Base-by-base conservation (phyloP, 2,113 vertebrate species). In the Oreotragus oreotragus region DNA sequence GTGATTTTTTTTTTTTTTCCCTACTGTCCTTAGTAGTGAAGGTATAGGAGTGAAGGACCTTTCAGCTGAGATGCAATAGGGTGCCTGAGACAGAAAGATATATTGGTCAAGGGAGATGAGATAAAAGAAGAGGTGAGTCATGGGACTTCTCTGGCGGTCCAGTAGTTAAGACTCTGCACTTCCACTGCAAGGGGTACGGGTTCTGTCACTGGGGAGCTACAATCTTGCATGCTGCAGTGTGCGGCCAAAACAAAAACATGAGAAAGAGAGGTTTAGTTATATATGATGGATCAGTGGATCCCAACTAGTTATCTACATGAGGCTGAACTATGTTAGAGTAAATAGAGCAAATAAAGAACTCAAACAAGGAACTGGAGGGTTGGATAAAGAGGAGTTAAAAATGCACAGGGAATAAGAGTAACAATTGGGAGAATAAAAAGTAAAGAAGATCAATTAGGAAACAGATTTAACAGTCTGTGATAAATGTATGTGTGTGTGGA, bases 1-100 rank as follows among this genome's bases (percentile, higher is more conserved):
- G 16, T 96, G n/a, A 90, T 80, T 80, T 80, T 80, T 49, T 96
- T 86, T 88, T 47, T 79, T 80, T 43, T 96, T 87, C 62, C 21
- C 36, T 70, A 7, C 9, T 21, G 0, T 90, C n/a, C 73, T 91
- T 45, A 84, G 47, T 81, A 66, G n/a, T 87, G 49, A 51, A 79
- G 8, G 9, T 80, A 28, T 47, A 76, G 43, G 27, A 28, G 4
- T 51, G 64, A 89, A 86, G 55, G 43, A 39, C 10, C 39, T 95
- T 92, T 87, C 58, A 87, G 7, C 57, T 88, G 62, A 92, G 79
- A 45, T 64, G 5, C 60, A 77, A 2, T 23, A 55, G 55, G 10
- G 33, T 92, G 33, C 39, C 53, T 87, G 84, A 88, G 55, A 88
- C 73, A 53, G 49, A 95, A 88, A 84, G 45, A 62, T 80, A 81